A percentile compares a stretch with the other conserved stretches of the same genome.
Conservation (phyloP, 92 coral and sea anemone genomes). For the Phymanthus crucifer region DNA sequence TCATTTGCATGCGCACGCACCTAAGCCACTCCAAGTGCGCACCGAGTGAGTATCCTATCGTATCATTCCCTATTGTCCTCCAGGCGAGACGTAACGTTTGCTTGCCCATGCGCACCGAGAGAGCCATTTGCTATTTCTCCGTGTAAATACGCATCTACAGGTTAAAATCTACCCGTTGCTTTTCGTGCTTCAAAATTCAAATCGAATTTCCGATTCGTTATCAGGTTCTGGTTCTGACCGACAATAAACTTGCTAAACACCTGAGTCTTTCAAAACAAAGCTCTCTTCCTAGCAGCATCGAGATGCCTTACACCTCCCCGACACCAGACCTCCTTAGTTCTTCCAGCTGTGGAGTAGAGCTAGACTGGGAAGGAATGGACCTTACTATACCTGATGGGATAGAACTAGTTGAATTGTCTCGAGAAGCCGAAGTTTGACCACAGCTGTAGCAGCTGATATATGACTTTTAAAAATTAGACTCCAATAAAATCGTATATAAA, state of each 20-base stretch:
- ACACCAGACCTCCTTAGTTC: conserved; percentile 31
- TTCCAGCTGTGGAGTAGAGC: conserved; percentile 48
- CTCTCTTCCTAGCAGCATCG: conserved; percentile 26
- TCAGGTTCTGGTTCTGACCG: conserved; percentile 13
- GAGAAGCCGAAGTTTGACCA: conserved; percentile 56
- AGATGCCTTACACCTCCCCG: conserved; percentile 11
- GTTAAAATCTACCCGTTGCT: too few relatives aligned
- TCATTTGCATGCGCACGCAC: not conserved
- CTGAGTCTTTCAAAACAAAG: conserved; percentile 20
- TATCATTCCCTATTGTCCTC: not conserved
- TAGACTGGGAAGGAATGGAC: conserved; percentile 69
- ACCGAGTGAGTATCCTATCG: not conserved
- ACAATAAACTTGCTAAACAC: conserved; percentile 8
- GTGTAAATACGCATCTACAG: not conserved
- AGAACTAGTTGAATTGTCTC: conserved; percentile 48
- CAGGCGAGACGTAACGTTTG: too few relatives aligned
- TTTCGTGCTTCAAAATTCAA: not conserved
- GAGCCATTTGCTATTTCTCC: too few relatives aligned
- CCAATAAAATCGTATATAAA: not conserved
- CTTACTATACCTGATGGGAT: conserved; percentile 49
- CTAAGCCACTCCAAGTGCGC: not conserved
- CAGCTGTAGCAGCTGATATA: too few relatives aligned
- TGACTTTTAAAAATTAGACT: not conserved
- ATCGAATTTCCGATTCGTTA: not conserved
- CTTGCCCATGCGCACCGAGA: too few relatives aligned